Evolutionary conservation across 2,888 invertebrate genomes (phyloP).

Genomic region (Hipparchia sbordonii): DNA sequence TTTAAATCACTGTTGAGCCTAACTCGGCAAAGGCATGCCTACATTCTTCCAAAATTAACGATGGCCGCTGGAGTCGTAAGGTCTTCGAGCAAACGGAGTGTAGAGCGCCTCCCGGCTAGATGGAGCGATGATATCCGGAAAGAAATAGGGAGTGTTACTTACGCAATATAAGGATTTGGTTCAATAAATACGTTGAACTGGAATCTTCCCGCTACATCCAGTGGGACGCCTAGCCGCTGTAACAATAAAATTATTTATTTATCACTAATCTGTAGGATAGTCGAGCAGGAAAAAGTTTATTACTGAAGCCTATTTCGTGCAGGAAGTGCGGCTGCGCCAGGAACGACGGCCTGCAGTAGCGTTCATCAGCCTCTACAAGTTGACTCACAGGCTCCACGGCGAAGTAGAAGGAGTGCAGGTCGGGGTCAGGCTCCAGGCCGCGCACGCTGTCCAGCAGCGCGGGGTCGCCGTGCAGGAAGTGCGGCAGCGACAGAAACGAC

Average conservation of each 20-base stretch:
- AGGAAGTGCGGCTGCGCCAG: constrained; percentile 93
- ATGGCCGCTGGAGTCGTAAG: too few relatives aligned
- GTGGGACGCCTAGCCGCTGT: constrained; percentile 88
- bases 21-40: too few relatives aligned
- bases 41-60: too few relatives aligned
- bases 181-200: constrained; percentile 90
- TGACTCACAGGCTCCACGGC: constrained; percentile 87
- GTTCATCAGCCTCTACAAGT: background rate
- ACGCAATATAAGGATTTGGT: constrained; percentile 85
- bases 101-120: too few relatives aligned
- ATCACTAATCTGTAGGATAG: too few relatives aligned
- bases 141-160: constrained; percentile 55
- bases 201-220: constrained; percentile 89
- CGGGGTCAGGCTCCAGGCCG: constrained; percentile 87
- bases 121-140: too few relatives aligned
- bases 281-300: too few relatives aligned
- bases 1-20: too few relatives aligned
- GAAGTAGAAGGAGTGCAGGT: constrained; percentile 89
- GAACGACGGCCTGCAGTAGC: constrained; percentile 62
- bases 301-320: constrained; percentile 64
- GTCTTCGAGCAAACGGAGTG: too few relatives aligned
- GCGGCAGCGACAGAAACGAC: constrained; percentile 92
- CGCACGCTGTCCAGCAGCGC: constrained; percentile 84
- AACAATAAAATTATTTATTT: constrained; percentile 44
- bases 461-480: constrained; percentile 90